phyloP scores from a whole-genome alignment of 2,113 vertebrate genomes.

The Alethe diademata region DNA sequence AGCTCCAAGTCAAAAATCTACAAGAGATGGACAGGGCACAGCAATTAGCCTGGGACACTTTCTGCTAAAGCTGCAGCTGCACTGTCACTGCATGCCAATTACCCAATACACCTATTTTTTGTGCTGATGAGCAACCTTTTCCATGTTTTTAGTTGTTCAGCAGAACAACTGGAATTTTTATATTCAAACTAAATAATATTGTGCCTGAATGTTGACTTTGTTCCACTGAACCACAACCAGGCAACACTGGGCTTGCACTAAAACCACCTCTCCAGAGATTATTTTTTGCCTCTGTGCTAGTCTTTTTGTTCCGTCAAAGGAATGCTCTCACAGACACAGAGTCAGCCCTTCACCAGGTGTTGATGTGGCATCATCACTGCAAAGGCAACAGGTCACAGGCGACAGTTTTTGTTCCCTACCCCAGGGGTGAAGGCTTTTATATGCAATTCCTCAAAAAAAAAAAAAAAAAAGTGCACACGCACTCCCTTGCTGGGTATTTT shows the following conservation, averaged over 20 bases:
- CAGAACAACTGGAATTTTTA: not conserved
- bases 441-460: not conserved
- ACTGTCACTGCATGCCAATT: not conserved
- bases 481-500: not conserved
- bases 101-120: not conserved
- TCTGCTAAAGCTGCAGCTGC: not conserved
- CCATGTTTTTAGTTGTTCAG: not conserved
- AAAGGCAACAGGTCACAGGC: not conserved
- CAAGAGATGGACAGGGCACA: not conserved
- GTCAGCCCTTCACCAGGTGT: not conserved
- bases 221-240: not conserved
- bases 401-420: not conserved
- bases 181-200: not conserved
- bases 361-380: not conserved
- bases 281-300: not conserved
- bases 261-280: not conserved
- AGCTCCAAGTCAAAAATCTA: not conserved
- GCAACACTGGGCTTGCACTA: not conserved
- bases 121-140: not conserved
- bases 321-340: not conserved
- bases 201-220: not conserved
- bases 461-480: fast-evolving
- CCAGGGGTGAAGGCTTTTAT: not conserved
- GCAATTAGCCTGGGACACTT: not conserved
- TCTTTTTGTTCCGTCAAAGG: not conserved